These are phyloP conservation scores for Drosophila paulistorum DNA, from an alignment of 1,140 invertebrate genomes.

Conservation along the genomic window DNA sequence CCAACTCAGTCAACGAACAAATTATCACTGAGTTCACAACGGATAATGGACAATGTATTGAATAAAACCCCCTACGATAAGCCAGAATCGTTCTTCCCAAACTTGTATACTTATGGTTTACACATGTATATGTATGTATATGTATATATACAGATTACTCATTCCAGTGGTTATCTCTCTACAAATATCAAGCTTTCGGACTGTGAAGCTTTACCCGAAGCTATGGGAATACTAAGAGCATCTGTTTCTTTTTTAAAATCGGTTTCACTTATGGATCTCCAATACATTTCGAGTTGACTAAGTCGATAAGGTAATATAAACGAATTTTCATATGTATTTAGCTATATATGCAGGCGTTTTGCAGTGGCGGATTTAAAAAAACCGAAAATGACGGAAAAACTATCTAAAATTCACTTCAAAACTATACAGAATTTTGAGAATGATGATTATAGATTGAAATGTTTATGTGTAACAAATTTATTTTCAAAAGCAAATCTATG, in stretches of 20 bases:
- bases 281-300: neutral
- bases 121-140: neutral
- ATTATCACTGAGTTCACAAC: slow-evolving; percentile 27
- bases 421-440: too few relatives aligned
- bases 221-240: neutral
- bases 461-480: too few relatives aligned
- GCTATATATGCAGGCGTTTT: too few relatives aligned
- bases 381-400: neutral
- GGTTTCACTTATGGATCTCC: neutral
- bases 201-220: slow-evolving; percentile 2
- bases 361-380: neutral
- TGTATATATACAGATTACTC: neutral
- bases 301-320: neutral
- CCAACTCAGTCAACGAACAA: slow-evolving; percentile 23
- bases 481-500: too few relatives aligned
- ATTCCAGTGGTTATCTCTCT: neutral
- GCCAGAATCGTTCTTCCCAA: neutral
- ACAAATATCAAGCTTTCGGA: slow-evolving; percentile 4
- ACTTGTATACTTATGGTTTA: neutral
- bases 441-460: too few relatives aligned
- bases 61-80: slow-evolving; percentile 10
- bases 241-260: neutral
- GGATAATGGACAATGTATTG: neutral
- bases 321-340: too few relatives aligned
- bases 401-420: too few relatives aligned